These are phyloP conservation scores for Xestia rhomboidea DNA, from an alignment of 2,888 invertebrate species.

Conservation along the genomic window DNA sequence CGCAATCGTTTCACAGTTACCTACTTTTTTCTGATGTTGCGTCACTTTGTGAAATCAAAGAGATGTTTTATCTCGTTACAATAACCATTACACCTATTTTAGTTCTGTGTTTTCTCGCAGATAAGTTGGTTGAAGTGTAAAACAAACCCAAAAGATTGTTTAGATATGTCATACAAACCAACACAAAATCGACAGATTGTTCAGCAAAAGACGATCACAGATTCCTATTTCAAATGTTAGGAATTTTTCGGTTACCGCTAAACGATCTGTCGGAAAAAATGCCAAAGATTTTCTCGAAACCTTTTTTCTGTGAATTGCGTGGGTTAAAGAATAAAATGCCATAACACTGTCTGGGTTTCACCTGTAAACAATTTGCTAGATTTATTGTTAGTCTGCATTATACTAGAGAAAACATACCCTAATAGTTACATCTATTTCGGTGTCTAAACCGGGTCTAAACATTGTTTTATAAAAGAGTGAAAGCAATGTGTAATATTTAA, in stretches of 20 bases:
- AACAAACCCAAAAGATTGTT: conserved; percentile 1
- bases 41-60: no score
- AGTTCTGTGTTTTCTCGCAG: background rate
- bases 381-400: conserved; percentile 29
- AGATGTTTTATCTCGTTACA: no score
- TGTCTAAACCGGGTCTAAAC: conserved; percentile 15
- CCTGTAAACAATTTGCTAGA: conserved; percentile 27
- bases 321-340: conserved; percentile 8
- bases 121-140: background rate
- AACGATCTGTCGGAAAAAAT: background rate
- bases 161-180: background rate
- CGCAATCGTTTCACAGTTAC: no score
- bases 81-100: no score
- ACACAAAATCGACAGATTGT: background rate
- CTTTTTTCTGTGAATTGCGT: conserved; percentile 2
- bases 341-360: conserved; percentile 20
- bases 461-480: conserved; percentile 6
- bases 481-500: background rate
- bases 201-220: background rate
- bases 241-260: background rate
- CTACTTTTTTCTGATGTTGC: no score
- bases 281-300: background rate
- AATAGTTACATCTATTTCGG: conserved; percentile 31
- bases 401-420: conserved; percentile 7
- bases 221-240: background rate